Percentiles rank a stretch among this genome's conserved stretches.
Evolutionary conservation across 2,797 vertebrate species (phyloP).

Genomic region (Knipowitschia caucasica): DNA sequence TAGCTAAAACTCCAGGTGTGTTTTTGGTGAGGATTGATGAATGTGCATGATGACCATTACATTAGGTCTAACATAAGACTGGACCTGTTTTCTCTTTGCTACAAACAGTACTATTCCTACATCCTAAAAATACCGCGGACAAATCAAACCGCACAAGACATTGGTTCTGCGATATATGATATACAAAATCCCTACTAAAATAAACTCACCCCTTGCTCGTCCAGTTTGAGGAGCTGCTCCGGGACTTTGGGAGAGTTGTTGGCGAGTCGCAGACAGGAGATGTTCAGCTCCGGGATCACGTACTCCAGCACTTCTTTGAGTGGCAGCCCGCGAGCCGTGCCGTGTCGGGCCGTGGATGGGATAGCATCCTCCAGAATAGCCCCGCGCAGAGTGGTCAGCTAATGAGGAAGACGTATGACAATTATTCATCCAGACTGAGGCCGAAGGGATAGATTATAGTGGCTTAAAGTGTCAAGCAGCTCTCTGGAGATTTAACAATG

Average conservation of each 20-base stretch:
- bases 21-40: no score
- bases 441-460: not conserved
- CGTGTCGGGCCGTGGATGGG: slow-evolving; percentile 91
- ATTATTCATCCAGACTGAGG: not conserved
- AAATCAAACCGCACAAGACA: not conserved
- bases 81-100: no score
- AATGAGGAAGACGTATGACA: slow-evolving; percentile 18
- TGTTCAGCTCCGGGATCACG: slow-evolving; percentile 91
- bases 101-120: not conserved
- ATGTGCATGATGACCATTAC: no score
- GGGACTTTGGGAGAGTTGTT: slow-evolving; percentile 88
- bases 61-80: not conserved
- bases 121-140: no score
- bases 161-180: not conserved
- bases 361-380: slow-evolving; percentile 95
- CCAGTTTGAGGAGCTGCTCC: slow-evolving; percentile 92
- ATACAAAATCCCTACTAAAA: not conserved
- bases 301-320: slow-evolving; percentile 96
- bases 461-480: not conserved
- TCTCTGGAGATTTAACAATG: no score
- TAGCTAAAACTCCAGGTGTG: no score
- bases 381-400: slow-evolving; percentile 93
- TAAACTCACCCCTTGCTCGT: slow-evolving; percentile 93
- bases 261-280: slow-evolving; percentile 89
- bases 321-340: slow-evolving; percentile 89